These are phyloP conservation scores for Charadrius vociferus DNA, from an alignment of 2,113 vertebrate genomes.

Conservation along the genomic window DNA sequence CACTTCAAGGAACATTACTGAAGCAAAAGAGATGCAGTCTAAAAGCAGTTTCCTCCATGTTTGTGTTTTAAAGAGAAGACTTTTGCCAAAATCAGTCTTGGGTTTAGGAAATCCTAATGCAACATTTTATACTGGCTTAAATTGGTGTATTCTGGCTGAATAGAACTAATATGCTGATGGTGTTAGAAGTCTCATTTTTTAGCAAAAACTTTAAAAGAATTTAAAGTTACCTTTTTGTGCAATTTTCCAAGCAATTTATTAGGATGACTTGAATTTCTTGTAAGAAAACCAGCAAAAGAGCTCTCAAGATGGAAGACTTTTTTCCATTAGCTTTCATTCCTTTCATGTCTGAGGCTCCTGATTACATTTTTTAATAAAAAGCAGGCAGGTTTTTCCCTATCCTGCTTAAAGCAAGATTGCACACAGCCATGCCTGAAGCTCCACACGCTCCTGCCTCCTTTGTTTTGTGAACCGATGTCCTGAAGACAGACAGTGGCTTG, in stretches of 20 bases:
- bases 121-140: not conserved
- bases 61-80: not conserved
- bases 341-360: not conserved
- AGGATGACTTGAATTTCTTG: not conserved
- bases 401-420: not conserved
- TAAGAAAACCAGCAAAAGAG: not conserved
- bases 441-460: not conserved
- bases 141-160: not conserved
- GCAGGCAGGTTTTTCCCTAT: not conserved
- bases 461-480: not conserved
- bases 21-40: not conserved
- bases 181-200: not conserved
- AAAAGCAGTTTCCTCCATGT: not conserved
- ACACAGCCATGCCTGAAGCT: not conserved
- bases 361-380: not conserved
- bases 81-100: not conserved
- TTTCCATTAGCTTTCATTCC: not conserved
- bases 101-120: not conserved
- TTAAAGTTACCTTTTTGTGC: not conserved
- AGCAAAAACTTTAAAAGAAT: not conserved
- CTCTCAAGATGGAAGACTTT: not conserved
- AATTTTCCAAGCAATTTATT: not conserved
- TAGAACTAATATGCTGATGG: not conserved
- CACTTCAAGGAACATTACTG: not conserved
- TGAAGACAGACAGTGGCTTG: not conserved